Base-by-base conservation (phyloP, 2,797 vertebrate genomes). In the Takifugu ocellatus region DNA sequence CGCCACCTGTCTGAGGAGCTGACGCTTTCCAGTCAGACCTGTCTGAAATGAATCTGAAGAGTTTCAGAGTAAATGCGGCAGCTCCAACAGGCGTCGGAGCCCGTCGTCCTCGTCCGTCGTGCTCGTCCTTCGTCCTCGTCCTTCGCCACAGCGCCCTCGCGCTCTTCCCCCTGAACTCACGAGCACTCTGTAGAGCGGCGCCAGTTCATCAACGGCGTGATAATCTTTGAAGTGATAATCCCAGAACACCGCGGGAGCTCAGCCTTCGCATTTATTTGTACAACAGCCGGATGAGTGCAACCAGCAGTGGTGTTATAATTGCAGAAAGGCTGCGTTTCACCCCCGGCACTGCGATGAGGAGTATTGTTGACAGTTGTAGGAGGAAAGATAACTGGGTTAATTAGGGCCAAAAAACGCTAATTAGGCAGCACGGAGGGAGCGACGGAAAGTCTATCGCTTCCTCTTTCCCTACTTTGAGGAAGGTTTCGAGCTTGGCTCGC, bases 321-420 rank as follows among this genome's bases (percentile, higher is more conserved):
- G 74, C 77, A 88, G 80, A 87, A 82, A 83, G 81, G 75, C 74
- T 56, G 73, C 54, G 62, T 72, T 76, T 75, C 61, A 77, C 83
- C 84, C 55, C 51, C 45, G 78, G 79, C 76, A 31, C 52, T 60
- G 57, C 58, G 65, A 76, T 66, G 70, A 87, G 83, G 81, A 79
- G 71, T 75, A 76, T 79, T 82, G 86, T 89, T 89, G 88, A 91
- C 87, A 87, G 82, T 89, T 76, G 81, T 78, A 81, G 85, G 57
- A 70, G 78, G 59, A 60, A 78, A 81, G 78, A 86, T 86, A 92
- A 86, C 79, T 88, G 75, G 82, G 85, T 89, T 91, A 89, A 91
- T 92, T 91, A 89, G 82, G 81, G 83, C 83, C 85, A 88, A 82
- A 36, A 24, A 82, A 86, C 79, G 62, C 82, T 83, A 84, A 84